Evolutionary conservation across 2,888 invertebrate species (phyloP).

Genomic region (Abrostola tripartita): DNA sequence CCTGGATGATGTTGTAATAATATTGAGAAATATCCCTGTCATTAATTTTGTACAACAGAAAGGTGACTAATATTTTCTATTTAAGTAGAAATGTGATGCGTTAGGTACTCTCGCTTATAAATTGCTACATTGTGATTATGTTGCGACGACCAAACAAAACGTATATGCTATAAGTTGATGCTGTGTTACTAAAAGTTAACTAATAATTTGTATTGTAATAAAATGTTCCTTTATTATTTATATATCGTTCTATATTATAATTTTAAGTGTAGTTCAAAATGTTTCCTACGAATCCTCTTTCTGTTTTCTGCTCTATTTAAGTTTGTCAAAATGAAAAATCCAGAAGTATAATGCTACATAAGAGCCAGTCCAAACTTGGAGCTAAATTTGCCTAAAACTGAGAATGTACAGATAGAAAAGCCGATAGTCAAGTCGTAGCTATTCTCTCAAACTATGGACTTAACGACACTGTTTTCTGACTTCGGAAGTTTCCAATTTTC

Average conservation of each 20-base stretch:
- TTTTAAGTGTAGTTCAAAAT: constrained; percentile 47
- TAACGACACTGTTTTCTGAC: constrained; percentile 29
- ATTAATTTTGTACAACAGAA: constrained; percentile 29
- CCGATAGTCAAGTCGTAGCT: constrained; percentile 21
- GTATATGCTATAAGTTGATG: constrained; percentile 57
- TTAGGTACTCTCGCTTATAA: constrained; percentile 42
- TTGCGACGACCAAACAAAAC: constrained; percentile 72
- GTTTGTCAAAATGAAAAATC: constrained; percentile 25
- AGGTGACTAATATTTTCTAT: constrained; percentile 4
- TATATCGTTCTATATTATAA: constrained; percentile 40
- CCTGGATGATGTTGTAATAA: constrained; percentile 32
- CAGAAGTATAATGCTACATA: neutral
- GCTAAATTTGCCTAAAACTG: constrained; percentile 17
- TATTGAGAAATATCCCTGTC: constrained; percentile 28
- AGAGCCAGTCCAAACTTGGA: constrained; percentile 11
- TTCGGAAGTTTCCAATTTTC: constrained; percentile 34
- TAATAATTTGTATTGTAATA: constrained; percentile 59
- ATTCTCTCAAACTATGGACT: constrained; percentile 20
- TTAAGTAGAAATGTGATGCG: constrained; percentile 19
- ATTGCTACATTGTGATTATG: constrained; percentile 56
- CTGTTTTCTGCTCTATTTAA: constrained; percentile 49
- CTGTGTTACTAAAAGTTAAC: constrained; percentile 59
- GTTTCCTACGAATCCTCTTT: constrained; percentile 33
- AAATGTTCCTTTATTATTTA: constrained; percentile 63
- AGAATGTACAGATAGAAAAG: constrained; percentile 19